A percentile compares a stretch with the other conserved stretches of the same genome.
Evolutionary conservation across 1,140 invertebrate genomes (phyloP).

Genomic region (Drosophila yakuba): DNA sequence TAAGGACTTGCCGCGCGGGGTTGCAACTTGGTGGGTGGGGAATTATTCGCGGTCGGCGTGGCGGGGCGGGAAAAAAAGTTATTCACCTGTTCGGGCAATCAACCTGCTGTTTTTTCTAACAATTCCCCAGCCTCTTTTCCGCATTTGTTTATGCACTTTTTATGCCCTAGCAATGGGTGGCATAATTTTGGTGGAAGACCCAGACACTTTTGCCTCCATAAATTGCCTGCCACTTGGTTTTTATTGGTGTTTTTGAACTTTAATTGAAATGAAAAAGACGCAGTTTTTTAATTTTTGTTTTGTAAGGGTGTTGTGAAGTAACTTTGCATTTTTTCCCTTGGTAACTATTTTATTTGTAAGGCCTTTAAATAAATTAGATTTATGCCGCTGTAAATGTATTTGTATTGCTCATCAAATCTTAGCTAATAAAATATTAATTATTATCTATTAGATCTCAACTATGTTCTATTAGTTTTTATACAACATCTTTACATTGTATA

Average conservation of each 20-base stretch:
- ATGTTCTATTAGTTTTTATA: no score
- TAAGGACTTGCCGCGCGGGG: slow-evolving; percentile 17
- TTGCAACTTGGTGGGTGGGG: not conserved
- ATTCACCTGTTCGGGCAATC: slow-evolving; percentile 64
- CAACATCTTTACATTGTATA: no score
- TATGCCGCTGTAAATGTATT: no score
- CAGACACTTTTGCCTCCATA: slow-evolving; percentile 1
- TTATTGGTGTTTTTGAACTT: slow-evolving; percentile 10
- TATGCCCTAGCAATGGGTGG: slow-evolving; percentile 17
- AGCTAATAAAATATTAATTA: no score
- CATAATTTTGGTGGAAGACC: not conserved
- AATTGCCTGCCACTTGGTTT: slow-evolving; percentile 6
- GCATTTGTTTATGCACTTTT: slow-evolving; percentile 69
- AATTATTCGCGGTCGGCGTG: no score
- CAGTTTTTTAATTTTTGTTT: not conserved
- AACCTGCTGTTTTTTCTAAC: slow-evolving; percentile 9
- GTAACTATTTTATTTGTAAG: no score
- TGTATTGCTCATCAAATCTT: no score
- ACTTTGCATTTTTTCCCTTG: no score
- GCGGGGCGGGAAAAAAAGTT: not conserved
- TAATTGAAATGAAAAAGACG: not conserved
- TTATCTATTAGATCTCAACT: no score
- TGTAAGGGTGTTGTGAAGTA: not conserved
- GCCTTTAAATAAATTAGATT: no score
- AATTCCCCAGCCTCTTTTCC: slow-evolving; percentile 22